These are phyloP conservation scores for Epinephelus lanceolatus DNA, from an alignment of 2,113 vertebrate species.

Conservation along the genomic window DNA sequence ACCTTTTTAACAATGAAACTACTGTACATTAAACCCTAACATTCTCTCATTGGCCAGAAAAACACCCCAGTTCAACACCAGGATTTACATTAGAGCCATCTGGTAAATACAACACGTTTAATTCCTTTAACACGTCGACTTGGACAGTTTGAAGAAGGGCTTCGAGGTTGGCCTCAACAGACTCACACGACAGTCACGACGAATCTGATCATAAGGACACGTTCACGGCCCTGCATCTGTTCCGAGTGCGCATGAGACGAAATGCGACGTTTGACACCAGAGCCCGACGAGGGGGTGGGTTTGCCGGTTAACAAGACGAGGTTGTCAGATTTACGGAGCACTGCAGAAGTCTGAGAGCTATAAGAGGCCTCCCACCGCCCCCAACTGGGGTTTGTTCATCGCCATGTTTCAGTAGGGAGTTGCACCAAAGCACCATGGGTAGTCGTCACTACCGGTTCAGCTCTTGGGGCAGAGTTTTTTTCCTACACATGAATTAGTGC, in stretches of 20 bases:
- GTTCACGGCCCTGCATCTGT: conserved; percentile 40
- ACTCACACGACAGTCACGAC: conserved; percentile 52
- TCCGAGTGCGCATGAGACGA: conserved; percentile 31
- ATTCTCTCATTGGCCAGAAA: conserved; percentile 68
- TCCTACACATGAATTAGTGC: conserved; percentile 36
- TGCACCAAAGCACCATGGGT: conserved; percentile 78
- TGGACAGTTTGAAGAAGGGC: conserved; percentile 59
- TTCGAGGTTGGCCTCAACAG: conserved; percentile 48
- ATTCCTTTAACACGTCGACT: conserved; percentile 45
- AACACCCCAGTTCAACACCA: conserved; percentile 53
- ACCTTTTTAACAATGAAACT: conserved; percentile 81
- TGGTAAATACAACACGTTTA: conserved; percentile 64
- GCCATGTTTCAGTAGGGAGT: conserved; percentile 67
- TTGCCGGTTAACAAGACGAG: conserved; percentile 26
- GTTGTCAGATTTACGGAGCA: conserved; percentile 33
- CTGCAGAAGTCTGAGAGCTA: conserved; percentile 39
- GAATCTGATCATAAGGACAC: conserved; percentile 58
- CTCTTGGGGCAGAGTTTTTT: conserved; percentile 27
- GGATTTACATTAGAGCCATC: conserved; percentile 55
- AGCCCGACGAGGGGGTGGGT: conserved; percentile 14
- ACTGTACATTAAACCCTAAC: conserved; percentile 80
- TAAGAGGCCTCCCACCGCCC: conserved; percentile 24
- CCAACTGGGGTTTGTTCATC: conserved; percentile 40
- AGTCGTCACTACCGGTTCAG: conserved; percentile 47
- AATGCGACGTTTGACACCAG: conserved; percentile 30